Conservation (phyloP, 2,888 invertebrate species). For the Tetheella fluctuosa region DNA sequence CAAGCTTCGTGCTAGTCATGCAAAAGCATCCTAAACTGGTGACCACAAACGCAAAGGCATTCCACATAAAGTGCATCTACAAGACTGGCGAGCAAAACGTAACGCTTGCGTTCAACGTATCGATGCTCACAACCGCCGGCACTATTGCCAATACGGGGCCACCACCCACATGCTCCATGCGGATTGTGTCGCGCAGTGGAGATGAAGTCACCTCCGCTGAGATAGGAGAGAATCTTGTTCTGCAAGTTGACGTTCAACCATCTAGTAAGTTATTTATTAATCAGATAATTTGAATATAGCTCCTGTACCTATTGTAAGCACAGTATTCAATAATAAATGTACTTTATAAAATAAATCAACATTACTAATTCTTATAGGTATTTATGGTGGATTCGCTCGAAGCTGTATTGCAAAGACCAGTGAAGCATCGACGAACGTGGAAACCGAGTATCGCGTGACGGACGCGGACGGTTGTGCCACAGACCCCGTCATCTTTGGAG, state of each 20-base stretch:
- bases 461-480: conserved; percentile 97
- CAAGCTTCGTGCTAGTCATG: conserved; percentile 96
- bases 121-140: conserved; percentile 97
- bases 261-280: conserved; percentile 77
- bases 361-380: conserved; percentile 80
- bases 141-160: conserved; percentile 98
- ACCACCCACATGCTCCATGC: conserved; percentile 96
- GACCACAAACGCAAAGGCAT: conserved; percentile 97
- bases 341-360: background rate
- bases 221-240: conserved; percentile 94
- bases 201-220: conserved; percentile 95
- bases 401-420: conserved; percentile 97
- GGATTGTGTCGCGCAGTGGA: conserved; percentile 93
- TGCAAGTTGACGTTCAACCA: conserved; percentile 94
- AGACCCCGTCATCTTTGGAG: conserved; percentile 95
- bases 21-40: conserved; percentile 98
- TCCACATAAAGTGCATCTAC: conserved; percentile 97
- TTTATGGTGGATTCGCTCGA: conserved; percentile 96
- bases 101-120: conserved; percentile 96
- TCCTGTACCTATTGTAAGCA: too few relatives aligned
- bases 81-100: conserved; percentile 97
- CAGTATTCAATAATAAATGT: too few relatives aligned
- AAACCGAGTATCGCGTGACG: conserved; percentile 96
- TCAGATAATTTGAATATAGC: background rate
- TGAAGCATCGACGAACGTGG: conserved; percentile 89